These are phyloP conservation scores for Leptogaster cylindrica DNA, from an alignment of 2,888 invertebrate species.

Conservation along the genomic window DNA sequence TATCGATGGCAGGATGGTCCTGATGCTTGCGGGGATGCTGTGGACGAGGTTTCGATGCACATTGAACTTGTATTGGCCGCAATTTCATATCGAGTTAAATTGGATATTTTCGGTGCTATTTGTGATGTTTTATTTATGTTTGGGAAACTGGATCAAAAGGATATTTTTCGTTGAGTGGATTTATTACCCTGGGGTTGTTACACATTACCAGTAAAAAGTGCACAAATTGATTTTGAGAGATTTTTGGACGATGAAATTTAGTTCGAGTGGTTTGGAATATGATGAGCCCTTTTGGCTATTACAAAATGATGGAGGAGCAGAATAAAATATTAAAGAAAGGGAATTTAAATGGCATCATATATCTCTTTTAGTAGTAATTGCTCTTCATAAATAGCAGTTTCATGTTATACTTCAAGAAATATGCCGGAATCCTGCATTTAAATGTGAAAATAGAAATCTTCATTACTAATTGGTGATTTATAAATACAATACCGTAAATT, in stretches of 20 bases:
- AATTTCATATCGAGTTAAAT: slow-evolving; percentile 37
- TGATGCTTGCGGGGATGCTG: slow-evolving; percentile 9
- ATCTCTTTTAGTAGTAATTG: slow-evolving; percentile 32
- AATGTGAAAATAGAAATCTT: too few relatives aligned
- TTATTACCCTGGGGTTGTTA: slow-evolving; percentile 35
- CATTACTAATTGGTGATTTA: too few relatives aligned
- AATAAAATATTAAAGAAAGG: too few relatives aligned
- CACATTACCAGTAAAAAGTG: slow-evolving; percentile 23
- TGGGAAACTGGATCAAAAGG: slow-evolving; percentile 43
- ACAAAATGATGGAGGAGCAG: too few relatives aligned
- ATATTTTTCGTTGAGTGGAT: slow-evolving; percentile 45
- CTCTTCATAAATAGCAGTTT: too few relatives aligned
- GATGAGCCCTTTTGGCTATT: not conserved
- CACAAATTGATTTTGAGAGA: slow-evolving; percentile 30
- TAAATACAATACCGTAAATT: too few relatives aligned
- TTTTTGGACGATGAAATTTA: not conserved
- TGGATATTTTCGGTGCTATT: slow-evolving; percentile 32
- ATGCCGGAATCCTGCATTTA: too few relatives aligned
- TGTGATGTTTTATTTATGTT: slow-evolving; percentile 45
- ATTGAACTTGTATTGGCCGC: slow-evolving; percentile 18
- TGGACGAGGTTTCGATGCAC: not conserved
- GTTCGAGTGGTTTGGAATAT: slow-evolving; percentile 5
- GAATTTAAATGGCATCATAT: slow-evolving; percentile 25
- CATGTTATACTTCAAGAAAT: too few relatives aligned
- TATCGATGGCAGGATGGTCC: not conserved